A percentile compares a stretch with the other conserved stretches of the same genome.
These are phyloP conservation scores for Stenotaenia linearis DNA, from an alignment of 2,888 invertebrate genomes.

Conservation along the genomic window DNA sequence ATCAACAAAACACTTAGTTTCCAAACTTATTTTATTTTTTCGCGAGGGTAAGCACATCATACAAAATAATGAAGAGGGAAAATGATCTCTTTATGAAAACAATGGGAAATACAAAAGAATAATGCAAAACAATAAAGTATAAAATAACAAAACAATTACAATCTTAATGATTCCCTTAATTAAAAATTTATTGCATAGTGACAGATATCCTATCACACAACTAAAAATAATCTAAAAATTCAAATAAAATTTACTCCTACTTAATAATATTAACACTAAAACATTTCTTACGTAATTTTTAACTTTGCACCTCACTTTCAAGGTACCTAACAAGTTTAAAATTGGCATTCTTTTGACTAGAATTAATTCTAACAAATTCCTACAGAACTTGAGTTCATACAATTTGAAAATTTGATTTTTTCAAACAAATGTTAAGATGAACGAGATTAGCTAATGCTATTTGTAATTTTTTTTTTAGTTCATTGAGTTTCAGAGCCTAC, in stretches of 20 bases:
- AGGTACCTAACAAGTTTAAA: background rate
- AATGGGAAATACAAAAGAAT: too few species aligned
- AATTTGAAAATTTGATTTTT: background rate
- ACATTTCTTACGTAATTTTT: background rate
- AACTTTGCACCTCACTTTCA: background rate
- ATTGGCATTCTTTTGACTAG: background rate
- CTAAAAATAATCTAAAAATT: background rate
- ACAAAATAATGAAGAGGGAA: too few species aligned
- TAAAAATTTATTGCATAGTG: slow-evolving; percentile 15
- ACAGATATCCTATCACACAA: background rate
- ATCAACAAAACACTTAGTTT: too few species aligned
- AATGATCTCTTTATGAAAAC: too few species aligned
- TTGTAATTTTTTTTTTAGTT: background rate
- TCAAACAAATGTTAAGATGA: background rate
- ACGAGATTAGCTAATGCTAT: background rate
- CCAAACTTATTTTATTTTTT: too few species aligned
- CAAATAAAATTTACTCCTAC: background rate
- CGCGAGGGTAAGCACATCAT: too few species aligned
- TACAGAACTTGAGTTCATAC: too few species aligned
- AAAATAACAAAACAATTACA: background rate
- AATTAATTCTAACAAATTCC: background rate
- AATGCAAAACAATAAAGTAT: too few species aligned
- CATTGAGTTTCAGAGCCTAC: background rate
- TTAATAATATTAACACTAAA: background rate
- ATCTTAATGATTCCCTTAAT: background rate